Conservation (phyloP, 1,140 invertebrate genomes). For the Whitmania pigra region DNA sequence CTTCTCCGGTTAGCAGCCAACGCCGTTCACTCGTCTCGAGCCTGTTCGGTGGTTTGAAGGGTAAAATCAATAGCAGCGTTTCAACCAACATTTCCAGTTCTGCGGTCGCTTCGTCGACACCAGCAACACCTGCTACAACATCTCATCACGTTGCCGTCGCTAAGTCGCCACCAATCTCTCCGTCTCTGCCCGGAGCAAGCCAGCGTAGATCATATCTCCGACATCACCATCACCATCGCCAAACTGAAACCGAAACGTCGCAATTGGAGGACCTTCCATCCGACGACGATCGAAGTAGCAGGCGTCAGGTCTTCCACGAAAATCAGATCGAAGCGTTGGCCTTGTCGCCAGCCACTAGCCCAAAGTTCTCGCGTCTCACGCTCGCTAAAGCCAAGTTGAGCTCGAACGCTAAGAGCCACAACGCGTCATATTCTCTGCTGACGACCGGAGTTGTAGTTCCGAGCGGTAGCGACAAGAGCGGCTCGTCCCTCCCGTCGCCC, state of each 20-base stretch:
- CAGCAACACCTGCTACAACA: background rate
- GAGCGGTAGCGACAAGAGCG: background rate
- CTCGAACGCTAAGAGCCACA: background rate
- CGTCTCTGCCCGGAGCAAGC: background rate
- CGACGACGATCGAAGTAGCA: background rate
- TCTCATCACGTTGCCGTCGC: background rate
- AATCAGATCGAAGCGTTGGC: slow-evolving; percentile 25
- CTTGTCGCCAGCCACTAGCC: slow-evolving; percentile 26
- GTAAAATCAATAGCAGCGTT: slow-evolving; percentile 4
- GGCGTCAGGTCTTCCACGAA: background rate
- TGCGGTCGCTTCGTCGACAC: background rate
- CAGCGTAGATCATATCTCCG: background rate
- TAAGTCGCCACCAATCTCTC: background rate
- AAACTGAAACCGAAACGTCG: background rate
- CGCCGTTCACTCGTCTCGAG: slow-evolving; percentile 31
- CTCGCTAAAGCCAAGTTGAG: slow-evolving; percentile 31
- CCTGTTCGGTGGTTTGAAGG: slow-evolving; percentile 26
- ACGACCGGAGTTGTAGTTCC: slow-evolving; percentile 4
- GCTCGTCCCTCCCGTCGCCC: background rate
- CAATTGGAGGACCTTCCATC: background rate
- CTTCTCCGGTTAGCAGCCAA: slow-evolving; percentile 31
- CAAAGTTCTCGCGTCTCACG: slow-evolving; percentile 31
- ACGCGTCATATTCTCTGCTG: background rate
- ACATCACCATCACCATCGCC: background rate
- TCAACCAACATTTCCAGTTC: background rate